Percentiles rank a stretch among this genome's conserved stretches.
Conservation (phyloP, 2,797 vertebrate species). For the Echiichthys vipera region DNA sequence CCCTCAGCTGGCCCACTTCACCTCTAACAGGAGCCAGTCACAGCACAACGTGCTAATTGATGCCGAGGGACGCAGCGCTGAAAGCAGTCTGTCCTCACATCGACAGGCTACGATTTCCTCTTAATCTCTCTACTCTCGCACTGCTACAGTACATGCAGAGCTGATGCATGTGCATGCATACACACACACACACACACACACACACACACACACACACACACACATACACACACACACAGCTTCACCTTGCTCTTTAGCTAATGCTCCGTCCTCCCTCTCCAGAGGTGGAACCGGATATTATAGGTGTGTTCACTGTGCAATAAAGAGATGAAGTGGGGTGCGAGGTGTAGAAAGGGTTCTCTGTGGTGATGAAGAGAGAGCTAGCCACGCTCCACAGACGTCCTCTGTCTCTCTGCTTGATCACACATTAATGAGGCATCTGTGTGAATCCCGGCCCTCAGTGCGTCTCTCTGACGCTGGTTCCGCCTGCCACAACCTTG, state of each 20-base stretch:
- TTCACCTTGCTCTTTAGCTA: conserved; percentile 42
- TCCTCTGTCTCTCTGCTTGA: conserved; percentile 81
- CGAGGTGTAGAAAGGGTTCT: conserved; percentile 77
- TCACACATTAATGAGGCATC: conserved; percentile 82
- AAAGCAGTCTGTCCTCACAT: conserved; percentile 81
- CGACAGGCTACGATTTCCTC: conserved; percentile 70
- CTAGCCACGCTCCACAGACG: conserved; percentile 80
- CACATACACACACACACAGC: conserved; percentile 11
- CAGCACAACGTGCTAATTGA: conserved; percentile 85
- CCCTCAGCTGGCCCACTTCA: conserved; percentile 73
- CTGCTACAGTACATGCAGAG: not conserved
- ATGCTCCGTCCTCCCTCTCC: conserved; percentile 49
- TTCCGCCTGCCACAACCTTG: conserved; percentile 58
- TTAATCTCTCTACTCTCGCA: conserved; percentile 57
- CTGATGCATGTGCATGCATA: conserved; percentile 12
- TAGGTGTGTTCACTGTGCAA: conserved; percentile 73
- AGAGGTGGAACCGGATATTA: conserved; percentile 81
- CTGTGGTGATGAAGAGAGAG: conserved; percentile 76
- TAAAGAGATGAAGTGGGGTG: conserved; percentile 76
- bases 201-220: not conserved
- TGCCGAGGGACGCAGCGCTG: conserved; percentile 74
- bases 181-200: not conserved
- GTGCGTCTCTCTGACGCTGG: conserved; percentile 63
- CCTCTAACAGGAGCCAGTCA: conserved; percentile 71
- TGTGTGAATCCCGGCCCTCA: conserved; percentile 73